Conservation (phyloP, 2,888 invertebrate genomes). For the Nephrocerus scutellatus region DNA sequence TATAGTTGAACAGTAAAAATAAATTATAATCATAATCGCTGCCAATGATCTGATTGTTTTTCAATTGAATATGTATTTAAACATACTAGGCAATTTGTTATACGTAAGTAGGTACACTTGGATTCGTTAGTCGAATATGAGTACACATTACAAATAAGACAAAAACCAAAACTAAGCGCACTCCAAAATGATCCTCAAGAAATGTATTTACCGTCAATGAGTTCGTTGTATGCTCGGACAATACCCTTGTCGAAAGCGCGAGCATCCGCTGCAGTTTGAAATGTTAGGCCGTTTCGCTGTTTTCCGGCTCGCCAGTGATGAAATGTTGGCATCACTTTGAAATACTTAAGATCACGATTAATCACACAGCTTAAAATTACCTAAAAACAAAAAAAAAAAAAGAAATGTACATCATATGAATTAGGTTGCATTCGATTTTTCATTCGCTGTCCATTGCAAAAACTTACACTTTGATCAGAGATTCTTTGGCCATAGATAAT, state of each 20-base stretch:
- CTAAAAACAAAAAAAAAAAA: conserved; percentile 49
- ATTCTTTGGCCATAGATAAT: conserved; percentile 88
- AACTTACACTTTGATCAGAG: conserved; percentile 81
- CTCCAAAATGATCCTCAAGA: background rate
- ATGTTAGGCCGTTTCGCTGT: conserved; percentile 90
- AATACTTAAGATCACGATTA: conserved; percentile 93
- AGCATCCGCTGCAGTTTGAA: conserved; percentile 92
- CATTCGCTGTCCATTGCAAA: no score
- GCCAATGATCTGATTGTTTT: background rate
- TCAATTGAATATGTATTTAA: background rate
- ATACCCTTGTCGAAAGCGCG: conserved; percentile 91
- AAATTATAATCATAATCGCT: no score
- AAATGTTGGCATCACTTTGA: conserved; percentile 97
- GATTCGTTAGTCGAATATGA: no score
- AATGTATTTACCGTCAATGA: conserved; percentile 72
- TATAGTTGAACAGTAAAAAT: no score
- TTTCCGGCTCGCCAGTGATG: conserved; percentile 97
- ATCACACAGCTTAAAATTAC: conserved; percentile 90
- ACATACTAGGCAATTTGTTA: background rate
- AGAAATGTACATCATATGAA: background rate
- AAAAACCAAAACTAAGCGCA: background rate
- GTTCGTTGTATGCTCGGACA: conserved; percentile 78
- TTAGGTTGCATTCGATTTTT: background rate
- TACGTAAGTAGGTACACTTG: no score
- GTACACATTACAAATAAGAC: background rate